Evolutionary conservation across 2,113 vertebrate genomes (phyloP).

Genomic region (Panurus biarmicus): DNA sequence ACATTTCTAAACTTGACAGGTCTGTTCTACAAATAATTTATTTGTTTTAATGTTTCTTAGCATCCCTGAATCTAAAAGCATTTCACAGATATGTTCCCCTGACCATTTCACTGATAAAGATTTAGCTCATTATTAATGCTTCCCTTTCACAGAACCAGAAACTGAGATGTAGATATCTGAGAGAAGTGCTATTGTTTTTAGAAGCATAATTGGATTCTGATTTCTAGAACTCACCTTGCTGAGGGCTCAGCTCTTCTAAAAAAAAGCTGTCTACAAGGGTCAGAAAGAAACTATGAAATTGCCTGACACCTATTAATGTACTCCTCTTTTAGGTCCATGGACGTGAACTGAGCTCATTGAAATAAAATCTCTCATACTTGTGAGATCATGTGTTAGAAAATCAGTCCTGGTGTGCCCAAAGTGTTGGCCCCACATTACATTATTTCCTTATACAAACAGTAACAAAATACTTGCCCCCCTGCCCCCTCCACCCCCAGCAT

Average conservation of each 20-base stretch:
- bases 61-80: not conserved
- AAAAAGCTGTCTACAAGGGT: not conserved
- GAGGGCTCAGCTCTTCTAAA: not conserved
- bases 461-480: not conserved
- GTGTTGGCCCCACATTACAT: not conserved
- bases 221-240: not conserved
- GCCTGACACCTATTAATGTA: slow-evolving; percentile 17
- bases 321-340: not conserved
- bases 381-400: slow-evolving; percentile 16
- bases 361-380: slow-evolving; percentile 9
- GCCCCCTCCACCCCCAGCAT: not conserved
- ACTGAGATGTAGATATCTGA: not conserved
- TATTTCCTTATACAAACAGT: slow-evolving; percentile 6
- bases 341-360: slow-evolving; percentile 28
- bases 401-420: not conserved
- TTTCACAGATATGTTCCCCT: not conserved
- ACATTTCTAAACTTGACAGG: not conserved
- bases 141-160: not conserved
- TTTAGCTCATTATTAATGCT: not conserved
- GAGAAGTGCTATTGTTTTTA: not conserved
- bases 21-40: not conserved
- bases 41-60: not conserved
- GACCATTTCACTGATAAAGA: not conserved
- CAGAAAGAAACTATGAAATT: slow-evolving; percentile 25
- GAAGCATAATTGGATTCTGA: not conserved